Evolutionary conservation across 1,140 invertebrate genomes (phyloP), one percentile per base, ranked within the genome.

Genomic region (Anagrus nilaparvatae): DNA sequence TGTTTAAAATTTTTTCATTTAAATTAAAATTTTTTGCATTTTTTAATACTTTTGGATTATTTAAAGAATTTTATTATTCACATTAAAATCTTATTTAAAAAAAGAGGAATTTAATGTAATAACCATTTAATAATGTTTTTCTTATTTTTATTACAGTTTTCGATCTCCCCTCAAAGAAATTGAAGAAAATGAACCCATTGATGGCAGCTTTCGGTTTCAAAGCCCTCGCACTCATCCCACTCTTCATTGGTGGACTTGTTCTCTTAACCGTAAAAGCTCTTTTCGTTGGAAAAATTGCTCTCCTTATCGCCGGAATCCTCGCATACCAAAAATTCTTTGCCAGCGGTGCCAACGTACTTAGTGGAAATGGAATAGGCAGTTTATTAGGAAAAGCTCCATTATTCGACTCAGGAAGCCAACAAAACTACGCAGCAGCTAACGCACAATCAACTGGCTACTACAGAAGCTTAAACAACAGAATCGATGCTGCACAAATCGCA

Each of bases 201-300:
- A 61, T 82, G 20, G 61, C 78, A 20, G 73, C 77, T 3, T 68
- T 77, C 17, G 82, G 75, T 27, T 66, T 81, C 2, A 84, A 84
- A 52, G 55, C 84, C 12, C 73, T 84, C 38, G 76, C 80, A 2
- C 58, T 85, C 0, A 54, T 79, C 4, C 81, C 82, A 3, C 58
- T 86, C 6, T 58, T 82, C 8, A 67, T 85, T 41, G 79, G 78
- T 6, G 75, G 76, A 44, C 60, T 86, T 0, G 77, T 74, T n/a
- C 61, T 86, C 6, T 52, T 86, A 44, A 77, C 79, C n/a, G 63
- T 76, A 24, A 86, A 86, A 60, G 82, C 84, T 13, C 61, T 85
- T 13, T 66, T 85, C 29, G 71, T 85, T 5, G 77, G 81, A 27
- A 87, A 85, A 58, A 61, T 86, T 27, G 84, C 84, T 4, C 75